These are phyloP conservation scores for Punctoribates punctum DNA, from an alignment of 2,888 invertebrate genomes.

Conservation along the genomic window DNA sequence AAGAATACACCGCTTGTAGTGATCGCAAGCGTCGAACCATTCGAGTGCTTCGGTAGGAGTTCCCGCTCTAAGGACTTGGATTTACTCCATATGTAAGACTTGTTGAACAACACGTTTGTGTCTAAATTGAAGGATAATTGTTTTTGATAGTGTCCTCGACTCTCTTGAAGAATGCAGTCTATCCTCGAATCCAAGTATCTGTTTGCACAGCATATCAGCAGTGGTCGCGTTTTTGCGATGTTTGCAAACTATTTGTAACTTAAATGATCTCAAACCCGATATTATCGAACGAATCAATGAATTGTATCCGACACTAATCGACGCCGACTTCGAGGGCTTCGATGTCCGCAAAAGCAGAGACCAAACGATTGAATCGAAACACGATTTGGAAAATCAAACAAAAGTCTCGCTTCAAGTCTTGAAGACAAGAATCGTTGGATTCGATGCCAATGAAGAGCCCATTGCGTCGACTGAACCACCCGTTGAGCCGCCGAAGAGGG, in stretches of 20 bases:
- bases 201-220: constrained; percentile 53
- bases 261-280: constrained; percentile 64
- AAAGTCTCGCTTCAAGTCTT: neutral
- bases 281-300: constrained; percentile 63
- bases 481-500: neutral
- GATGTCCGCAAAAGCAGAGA: neutral
- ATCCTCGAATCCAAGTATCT: constrained; percentile 64
- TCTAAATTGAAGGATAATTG: too few species aligned
- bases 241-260: constrained; percentile 71
- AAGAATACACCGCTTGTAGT: constrained; percentile 66
- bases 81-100: constrained; percentile 53
- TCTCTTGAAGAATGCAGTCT: constrained; percentile 88
- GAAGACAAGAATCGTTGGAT: neutral
- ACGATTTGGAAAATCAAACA: neutral
- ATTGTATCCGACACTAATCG: constrained; percentile 62
- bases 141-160: constrained; percentile 70
- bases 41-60: neutral
- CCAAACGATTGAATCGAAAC: neutral
- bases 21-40: constrained; percentile 31
- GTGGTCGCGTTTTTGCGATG: constrained; percentile 69
- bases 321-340: constrained; percentile 15
- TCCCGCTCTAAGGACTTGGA: constrained; percentile 50
- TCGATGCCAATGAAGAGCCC: neutral
- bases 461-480: neutral
- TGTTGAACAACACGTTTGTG: too few species aligned